These are phyloP conservation scores for Deilephila elpenor DNA, from an alignment of 2,888 invertebrate genomes.

Conservation along the genomic window DNA sequence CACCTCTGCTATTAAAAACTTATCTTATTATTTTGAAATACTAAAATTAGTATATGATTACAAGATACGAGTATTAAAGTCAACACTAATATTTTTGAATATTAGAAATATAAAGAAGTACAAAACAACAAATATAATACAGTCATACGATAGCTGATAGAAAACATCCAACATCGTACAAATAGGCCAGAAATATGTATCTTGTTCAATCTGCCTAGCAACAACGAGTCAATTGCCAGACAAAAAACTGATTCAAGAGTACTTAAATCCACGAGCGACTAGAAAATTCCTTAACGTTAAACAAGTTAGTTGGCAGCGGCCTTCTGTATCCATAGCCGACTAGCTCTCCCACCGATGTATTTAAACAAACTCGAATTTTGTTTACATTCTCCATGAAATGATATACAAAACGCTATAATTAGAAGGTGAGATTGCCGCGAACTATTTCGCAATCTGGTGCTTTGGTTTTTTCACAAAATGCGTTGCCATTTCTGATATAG, in stretches of 20 bases:
- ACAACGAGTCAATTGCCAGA: slow-evolving; percentile 7
- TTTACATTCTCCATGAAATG: slow-evolving; percentile 68
- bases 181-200: not conserved
- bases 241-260: not conserved
- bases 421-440: slow-evolving; percentile 44
- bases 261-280: slow-evolving; percentile 17
- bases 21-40: no score
- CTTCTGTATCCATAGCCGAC: slow-evolving; percentile 33
- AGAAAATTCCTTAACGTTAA: slow-evolving; percentile 28
- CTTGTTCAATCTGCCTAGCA: not conserved
- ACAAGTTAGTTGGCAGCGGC: slow-evolving; percentile 27
- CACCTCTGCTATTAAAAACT: no score
- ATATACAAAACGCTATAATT: slow-evolving; percentile 63
- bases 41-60: no score
- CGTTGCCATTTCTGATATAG: not conserved
- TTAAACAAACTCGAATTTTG: slow-evolving; percentile 68
- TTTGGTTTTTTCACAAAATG: not conserved
- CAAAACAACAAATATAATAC: no score
- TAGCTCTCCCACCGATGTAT: slow-evolving; percentile 47
- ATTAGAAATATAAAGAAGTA: no score
- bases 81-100: no score
- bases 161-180: not conserved
- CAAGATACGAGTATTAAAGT: no score
- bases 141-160: not conserved
- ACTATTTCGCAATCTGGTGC: slow-evolving; percentile 27